Evolutionary conservation across 1,140 invertebrate genomes (phyloP).

Genomic region (Drosophila murphyi): DNA sequence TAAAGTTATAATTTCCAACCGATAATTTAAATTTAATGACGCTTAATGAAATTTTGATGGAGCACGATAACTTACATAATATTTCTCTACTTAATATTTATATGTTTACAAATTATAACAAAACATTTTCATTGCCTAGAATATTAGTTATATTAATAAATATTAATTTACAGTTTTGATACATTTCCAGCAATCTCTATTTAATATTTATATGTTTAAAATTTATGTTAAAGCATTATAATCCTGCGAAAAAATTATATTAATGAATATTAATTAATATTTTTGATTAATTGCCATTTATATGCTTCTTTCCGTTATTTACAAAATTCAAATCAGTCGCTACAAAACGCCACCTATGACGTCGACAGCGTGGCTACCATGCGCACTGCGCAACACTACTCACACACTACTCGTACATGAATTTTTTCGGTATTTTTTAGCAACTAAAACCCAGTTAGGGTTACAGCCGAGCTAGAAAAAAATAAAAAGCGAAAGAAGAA

Average conservation of each 20-base stretch:
- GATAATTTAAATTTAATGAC: too few relatives aligned
- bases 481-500: conserved; percentile 19
- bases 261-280: background rate
- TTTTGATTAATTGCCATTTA: background rate
- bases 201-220: too few relatives aligned
- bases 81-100: too few relatives aligned
- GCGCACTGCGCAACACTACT: conserved; percentile 40
- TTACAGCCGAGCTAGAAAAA: conserved; percentile 27
- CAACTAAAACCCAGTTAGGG: conserved; percentile 25
- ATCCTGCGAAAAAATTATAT: background rate
- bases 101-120: too few relatives aligned
- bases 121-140: too few relatives aligned
- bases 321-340: conserved; percentile 20
- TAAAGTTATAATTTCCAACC: too few relatives aligned
- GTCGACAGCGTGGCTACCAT: conserved; percentile 32
- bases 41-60: too few relatives aligned
- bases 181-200: too few relatives aligned
- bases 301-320: background rate
- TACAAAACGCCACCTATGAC: conserved; percentile 5
- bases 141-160: too few relatives aligned
- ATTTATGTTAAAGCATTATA: background rate
- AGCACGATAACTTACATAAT: too few relatives aligned
- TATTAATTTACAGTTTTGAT: too few relatives aligned
- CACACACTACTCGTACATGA: background rate
- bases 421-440: conserved; percentile 30